Evolutionary conservation across 2,113 vertebrate species (phyloP).

Genomic region (Heloderma charlesbogerti): DNA sequence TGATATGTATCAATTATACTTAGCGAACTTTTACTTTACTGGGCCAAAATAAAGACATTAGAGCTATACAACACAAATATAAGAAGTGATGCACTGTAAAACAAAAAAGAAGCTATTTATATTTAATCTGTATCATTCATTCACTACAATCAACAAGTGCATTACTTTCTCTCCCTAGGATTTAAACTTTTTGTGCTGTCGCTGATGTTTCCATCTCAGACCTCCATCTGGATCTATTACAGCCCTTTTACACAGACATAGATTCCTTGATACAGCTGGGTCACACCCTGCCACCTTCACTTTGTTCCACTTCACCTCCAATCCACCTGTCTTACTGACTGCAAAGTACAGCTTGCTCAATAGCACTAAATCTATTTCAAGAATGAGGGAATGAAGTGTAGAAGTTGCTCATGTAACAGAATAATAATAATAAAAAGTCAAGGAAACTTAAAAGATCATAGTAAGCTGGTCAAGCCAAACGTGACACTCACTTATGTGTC

Average conservation of each 20-base stretch:
- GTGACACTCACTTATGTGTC: neutral
- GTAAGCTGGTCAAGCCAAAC: neutral
- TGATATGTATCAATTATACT: neutral
- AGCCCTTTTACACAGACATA: neutral
- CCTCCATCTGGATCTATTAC: neutral
- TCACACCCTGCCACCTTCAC: neutral
- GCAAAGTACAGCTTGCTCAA: neutral
- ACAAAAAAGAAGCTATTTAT: neutral
- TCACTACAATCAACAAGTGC: neutral
- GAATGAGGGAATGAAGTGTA: slow-evolving; percentile 1
- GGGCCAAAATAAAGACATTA: neutral
- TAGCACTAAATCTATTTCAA: slow-evolving; percentile 16
- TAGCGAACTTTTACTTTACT: neutral
- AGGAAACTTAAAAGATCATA: neutral
- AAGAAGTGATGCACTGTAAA: neutral
- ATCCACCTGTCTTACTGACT: neutral
- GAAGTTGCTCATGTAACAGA: neutral
- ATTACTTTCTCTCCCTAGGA: neutral
- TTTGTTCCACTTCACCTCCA: neutral
- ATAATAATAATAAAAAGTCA: neutral
- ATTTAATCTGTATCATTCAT: neutral
- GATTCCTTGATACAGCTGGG: neutral
- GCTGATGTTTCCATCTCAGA: neutral
- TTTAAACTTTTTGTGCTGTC: neutral
- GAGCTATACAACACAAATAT: neutral